Percentiles rank a stretch among this genome's conserved stretches.
These are phyloP conservation scores for Enteromius treurensis DNA, from an alignment of 2,797 vertebrate species.

Conservation along the genomic window DNA sequence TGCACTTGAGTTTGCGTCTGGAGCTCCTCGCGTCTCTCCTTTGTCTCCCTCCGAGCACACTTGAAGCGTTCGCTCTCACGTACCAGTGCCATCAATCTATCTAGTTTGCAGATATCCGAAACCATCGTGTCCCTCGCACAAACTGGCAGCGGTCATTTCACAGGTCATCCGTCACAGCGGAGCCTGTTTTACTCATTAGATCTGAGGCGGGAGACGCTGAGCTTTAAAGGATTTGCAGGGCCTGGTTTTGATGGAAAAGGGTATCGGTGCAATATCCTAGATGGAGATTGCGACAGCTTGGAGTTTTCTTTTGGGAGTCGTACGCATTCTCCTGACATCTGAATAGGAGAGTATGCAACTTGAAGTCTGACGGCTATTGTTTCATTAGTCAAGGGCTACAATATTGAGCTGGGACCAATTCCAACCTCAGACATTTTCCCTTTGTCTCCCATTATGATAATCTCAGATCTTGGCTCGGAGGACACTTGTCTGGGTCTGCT, in stretches of 20 bases:
- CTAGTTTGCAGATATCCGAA: conserved; percentile 41
- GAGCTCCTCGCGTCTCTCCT: conserved; percentile 24
- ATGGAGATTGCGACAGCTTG: conserved; percentile 1
- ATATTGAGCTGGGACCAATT: conserved; percentile 68
- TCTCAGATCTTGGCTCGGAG: conserved; percentile 62
- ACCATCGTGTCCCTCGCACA: conserved; percentile 30
- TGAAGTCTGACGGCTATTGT: conserved; percentile 67
- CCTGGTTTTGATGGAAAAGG: not conserved
- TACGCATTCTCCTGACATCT: conserved; percentile 53
- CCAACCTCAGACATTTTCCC: conserved; percentile 55
- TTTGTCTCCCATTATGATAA: conserved; percentile 72
- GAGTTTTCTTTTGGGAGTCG: conserved; percentile 17
- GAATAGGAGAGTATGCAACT: conserved; percentile 58
- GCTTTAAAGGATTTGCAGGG: conserved; percentile 2
- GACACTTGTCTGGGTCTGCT: conserved; percentile 62
- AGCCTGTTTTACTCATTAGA: conserved; percentile 34
- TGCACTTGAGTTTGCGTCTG: conserved; percentile 40
- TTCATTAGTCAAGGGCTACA: conserved; percentile 58
- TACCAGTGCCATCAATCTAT: conserved; percentile 33
- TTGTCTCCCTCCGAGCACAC: not conserved
- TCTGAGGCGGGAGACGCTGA: not conserved
- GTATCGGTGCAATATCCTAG: not conserved
- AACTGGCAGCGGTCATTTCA: conserved; percentile 49
- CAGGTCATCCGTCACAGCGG: conserved; percentile 23
- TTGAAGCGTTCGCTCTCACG: not conserved